These are phyloP conservation scores for Gadus chalcogrammus DNA, from an alignment of 2,113 vertebrate genomes.

Conservation along the genomic window DNA sequence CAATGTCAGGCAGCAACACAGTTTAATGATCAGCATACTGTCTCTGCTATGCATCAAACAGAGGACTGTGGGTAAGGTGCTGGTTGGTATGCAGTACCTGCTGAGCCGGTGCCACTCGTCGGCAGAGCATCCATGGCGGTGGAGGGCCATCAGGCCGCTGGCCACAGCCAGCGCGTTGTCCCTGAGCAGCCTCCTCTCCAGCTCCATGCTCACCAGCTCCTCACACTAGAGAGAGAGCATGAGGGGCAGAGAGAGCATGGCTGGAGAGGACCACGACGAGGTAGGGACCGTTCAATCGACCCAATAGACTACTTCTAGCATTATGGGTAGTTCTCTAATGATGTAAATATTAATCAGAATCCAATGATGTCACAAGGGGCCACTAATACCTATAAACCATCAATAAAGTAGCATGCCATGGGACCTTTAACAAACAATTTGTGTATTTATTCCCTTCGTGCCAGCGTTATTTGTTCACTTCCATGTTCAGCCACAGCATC, in stretches of 20 bases:
- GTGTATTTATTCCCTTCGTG: no score
- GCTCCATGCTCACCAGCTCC: conserved; percentile 49
- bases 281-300: not conserved
- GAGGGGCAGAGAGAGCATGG: not conserved
- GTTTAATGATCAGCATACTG: not conserved
- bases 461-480: no score
- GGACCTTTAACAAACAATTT: no score
- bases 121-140: conserved; percentile 12
- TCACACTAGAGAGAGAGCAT: conserved; percentile 32
- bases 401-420: no score
- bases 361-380: no score
- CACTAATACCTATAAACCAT: no score
- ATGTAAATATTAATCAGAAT: no score
- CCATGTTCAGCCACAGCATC: no score
- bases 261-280: not conserved
- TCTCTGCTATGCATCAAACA: conserved; percentile 3
- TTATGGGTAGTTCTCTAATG: no score
- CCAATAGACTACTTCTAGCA: no score
- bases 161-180: conserved; percentile 43
- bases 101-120: conserved; percentile 47
- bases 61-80: not conserved
- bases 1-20: no score
- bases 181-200: conserved; percentile 51
- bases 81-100: conserved; percentile 37
- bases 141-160: conserved; percentile 18